A percentile compares a stretch with the other conserved stretches of the same genome.
Conservation (phyloP, 2,113 vertebrate species). For the Cyprinodon variegatus region DNA sequence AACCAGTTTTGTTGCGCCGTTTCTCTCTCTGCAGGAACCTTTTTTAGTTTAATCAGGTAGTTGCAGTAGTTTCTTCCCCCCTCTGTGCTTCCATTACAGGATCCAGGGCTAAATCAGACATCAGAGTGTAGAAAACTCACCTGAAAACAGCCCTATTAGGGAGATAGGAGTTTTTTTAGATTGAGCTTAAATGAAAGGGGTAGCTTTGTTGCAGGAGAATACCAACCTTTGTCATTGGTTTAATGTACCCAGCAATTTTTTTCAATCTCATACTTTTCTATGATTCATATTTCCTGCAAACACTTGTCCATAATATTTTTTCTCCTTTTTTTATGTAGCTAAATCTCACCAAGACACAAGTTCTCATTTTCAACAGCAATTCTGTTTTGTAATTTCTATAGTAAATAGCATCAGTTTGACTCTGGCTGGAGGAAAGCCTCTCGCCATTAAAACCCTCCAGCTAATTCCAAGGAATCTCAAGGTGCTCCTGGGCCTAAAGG, state of each 20-base stretch:
- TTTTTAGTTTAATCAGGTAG: background rate
- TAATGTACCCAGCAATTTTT: no score
- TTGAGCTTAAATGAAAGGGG: background rate
- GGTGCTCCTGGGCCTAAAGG: no score
- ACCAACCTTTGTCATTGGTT: background rate
- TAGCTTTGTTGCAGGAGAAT: background rate
- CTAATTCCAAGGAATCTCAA: no score
- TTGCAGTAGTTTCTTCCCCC: no score
- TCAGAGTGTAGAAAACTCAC: background rate
- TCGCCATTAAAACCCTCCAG: no score
- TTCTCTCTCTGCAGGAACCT: background rate
- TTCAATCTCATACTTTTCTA: no score
- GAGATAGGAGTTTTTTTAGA: background rate
- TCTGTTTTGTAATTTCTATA: constrained; percentile 79
- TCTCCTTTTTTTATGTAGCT: no score
- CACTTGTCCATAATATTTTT: no score
- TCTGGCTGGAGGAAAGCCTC: constrained; percentile 30
- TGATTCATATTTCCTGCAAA: no score
- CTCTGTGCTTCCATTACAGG: background rate
- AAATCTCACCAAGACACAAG: no score
- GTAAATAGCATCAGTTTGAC: constrained; percentile 79
- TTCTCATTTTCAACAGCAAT: no score
- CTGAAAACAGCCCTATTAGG: background rate
- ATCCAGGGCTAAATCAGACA: background rate
- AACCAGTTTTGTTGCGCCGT: background rate